phyloP scores from a whole-genome alignment of 2,113 vertebrate genomes.

The Macrotis lagotis region DNA sequence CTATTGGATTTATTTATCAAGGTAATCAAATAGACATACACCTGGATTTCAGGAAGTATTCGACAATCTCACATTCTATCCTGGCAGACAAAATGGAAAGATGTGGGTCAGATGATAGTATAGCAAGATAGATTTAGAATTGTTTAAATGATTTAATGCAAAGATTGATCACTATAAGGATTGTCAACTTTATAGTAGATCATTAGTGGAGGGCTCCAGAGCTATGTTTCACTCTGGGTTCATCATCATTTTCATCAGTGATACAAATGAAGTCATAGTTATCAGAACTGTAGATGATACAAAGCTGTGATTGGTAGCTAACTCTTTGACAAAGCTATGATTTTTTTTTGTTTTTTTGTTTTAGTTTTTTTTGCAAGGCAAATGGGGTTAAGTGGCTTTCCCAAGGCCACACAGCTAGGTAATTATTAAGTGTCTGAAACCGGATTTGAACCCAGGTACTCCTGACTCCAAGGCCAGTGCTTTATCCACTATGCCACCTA shows the following conservation, averaged over 20 bases:
- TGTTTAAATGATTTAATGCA: not conserved
- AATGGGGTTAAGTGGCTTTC: too few species aligned
- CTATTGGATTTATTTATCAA: not conserved
- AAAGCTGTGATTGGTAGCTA: not conserved
- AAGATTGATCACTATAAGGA: not conserved
- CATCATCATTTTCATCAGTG: not conserved
- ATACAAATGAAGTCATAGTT: not conserved
- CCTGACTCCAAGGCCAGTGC: too few species aligned
- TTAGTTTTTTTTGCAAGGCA: too few species aligned
- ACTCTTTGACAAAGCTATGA: not conserved
- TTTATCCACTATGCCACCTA: too few species aligned
- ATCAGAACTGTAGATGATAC: not conserved
- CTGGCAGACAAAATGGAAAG: not conserved
- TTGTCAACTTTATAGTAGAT: not conserved
- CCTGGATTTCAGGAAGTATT: not conserved
- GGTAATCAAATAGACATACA: not conserved
- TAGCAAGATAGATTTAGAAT: not conserved
- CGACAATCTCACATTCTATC: not conserved
- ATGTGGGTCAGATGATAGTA: not conserved
- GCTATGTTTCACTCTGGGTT: not conserved
- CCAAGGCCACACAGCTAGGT: too few species aligned
- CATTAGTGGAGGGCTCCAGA: not conserved
- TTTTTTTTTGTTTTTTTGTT: too few species aligned
- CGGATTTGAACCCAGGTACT: too few species aligned
- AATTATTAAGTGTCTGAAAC: too few species aligned